Conservation (phyloP, 2,113 vertebrate species). For the Lepisosteus osseus region DNA sequence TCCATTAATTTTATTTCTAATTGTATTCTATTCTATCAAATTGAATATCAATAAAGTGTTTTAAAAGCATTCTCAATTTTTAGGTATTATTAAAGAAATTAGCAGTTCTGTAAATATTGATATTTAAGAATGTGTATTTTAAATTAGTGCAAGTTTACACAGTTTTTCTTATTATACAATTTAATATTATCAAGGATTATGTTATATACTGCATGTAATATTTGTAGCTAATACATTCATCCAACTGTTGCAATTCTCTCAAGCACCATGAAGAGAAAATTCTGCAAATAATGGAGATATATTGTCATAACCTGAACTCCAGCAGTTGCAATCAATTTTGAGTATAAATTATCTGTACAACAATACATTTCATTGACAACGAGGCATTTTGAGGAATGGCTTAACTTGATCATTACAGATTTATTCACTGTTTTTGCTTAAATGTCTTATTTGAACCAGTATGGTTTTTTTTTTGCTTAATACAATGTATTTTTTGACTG, state of each 20-base stretch:
- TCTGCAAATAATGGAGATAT: background rate
- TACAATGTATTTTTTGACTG: no score
- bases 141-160: no score
- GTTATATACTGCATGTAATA: no score
- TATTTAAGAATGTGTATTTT: no score
- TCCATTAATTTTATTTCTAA: conserved; percentile 6
- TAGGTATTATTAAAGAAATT: no score
- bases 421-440: background rate
- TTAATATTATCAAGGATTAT: no score
- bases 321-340: background rate
- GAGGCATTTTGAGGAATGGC: background rate
- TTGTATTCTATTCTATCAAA: background rate
- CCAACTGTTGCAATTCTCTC: background rate
- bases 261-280: background rate
- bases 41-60: no score
- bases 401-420: background rate
- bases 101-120: no score
- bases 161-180: no score
- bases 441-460: no score
- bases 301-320: background rate
- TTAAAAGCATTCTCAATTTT: no score
- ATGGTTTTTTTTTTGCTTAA: no score
- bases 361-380: background rate
- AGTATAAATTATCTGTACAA: background rate
- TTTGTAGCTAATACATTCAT: background rate